Conservation (phyloP, 1,140 invertebrate genomes). For the Brachionus manjavacas region DNA sequence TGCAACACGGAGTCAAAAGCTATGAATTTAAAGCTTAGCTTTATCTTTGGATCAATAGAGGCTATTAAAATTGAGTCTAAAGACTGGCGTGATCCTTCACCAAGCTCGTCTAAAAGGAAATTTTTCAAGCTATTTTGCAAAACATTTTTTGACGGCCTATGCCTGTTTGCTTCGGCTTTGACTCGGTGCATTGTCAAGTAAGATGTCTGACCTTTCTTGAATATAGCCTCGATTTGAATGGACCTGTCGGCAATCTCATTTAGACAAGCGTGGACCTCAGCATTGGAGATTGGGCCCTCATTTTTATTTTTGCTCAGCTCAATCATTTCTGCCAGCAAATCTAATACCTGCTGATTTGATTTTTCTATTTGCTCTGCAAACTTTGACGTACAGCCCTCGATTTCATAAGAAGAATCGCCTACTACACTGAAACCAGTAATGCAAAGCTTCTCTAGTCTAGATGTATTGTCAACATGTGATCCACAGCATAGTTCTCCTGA, state of each 20-base stretch:
- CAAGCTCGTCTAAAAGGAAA: slow-evolving; percentile 3
- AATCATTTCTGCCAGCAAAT: slow-evolving; percentile 11
- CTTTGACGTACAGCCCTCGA: slow-evolving; percentile 7
- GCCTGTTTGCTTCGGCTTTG: slow-evolving; percentile 12
- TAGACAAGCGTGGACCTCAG: not conserved
- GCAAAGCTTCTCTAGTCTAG: not conserved
- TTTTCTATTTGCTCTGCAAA: not conserved
- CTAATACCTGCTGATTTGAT: not conserved
- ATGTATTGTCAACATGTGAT: slow-evolving; percentile 6
- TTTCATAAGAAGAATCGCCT: slow-evolving; percentile 38
- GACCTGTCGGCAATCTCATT: not conserved
- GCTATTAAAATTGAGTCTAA: not conserved
- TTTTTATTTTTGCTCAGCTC: not conserved
- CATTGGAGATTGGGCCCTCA: not conserved
- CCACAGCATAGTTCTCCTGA: slow-evolving; percentile 40
- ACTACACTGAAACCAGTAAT: slow-evolving; percentile 25
- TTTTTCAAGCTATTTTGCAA: not conserved
- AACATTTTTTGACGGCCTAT: slow-evolving; percentile 26
- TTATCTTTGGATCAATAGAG: not conserved
- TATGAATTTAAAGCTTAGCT: not conserved
- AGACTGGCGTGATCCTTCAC: not conserved
- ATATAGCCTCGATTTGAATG: slow-evolving; percentile 25
- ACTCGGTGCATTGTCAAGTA: slow-evolving; percentile 17
- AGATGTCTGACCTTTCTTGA: not conserved
- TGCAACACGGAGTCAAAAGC: slow-evolving; percentile 1